Percentiles rank a stretch among this genome's conserved stretches.
Conservation (phyloP, 2,888 invertebrate genomes). For the Dysmachus trigonus region DNA sequence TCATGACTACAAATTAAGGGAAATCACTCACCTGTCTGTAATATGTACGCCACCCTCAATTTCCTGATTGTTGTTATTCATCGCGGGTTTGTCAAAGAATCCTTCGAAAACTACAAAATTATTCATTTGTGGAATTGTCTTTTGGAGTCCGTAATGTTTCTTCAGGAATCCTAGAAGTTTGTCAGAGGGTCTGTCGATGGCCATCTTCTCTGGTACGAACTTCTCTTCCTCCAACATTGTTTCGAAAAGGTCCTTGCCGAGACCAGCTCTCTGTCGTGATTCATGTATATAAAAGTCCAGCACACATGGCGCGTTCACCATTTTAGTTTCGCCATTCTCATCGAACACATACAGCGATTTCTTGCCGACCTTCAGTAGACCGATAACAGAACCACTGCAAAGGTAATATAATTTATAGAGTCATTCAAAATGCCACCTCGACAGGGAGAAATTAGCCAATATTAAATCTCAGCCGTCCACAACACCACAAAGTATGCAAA, state of each 20-base stretch:
- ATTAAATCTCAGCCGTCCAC: not conserved
- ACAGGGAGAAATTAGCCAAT: not conserved
- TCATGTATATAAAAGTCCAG: slow-evolving; percentile 93
- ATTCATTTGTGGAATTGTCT: slow-evolving; percentile 82
- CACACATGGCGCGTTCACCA: slow-evolving; percentile 85
- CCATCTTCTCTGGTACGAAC: slow-evolving; percentile 76
- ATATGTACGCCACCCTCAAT: slow-evolving; percentile 54
- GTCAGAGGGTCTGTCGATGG: slow-evolving; percentile 92
- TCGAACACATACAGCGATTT: slow-evolving; percentile 91
- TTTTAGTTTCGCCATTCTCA: slow-evolving; percentile 74
- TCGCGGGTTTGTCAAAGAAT: slow-evolving; percentile 69
- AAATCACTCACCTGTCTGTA: slow-evolving; percentile 60
- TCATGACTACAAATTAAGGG: not conserved
- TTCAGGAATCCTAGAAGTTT: slow-evolving; percentile 86
- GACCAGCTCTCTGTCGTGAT: slow-evolving; percentile 84
- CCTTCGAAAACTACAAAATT: slow-evolving; percentile 88
- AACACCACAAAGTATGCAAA: not conserved
- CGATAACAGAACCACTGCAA: slow-evolving; percentile 79
- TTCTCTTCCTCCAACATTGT: slow-evolving; percentile 82
- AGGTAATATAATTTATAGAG: slow-evolving; percentile 51
- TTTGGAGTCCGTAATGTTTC: slow-evolving; percentile 77
- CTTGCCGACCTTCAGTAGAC: slow-evolving; percentile 87
- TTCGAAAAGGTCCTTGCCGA: slow-evolving; percentile 86
- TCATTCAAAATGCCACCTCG: not conserved
- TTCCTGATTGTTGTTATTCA: slow-evolving; percentile 53